Base-by-base conservation (phyloP, 2,113 vertebrate genomes). In the Halcyon malimbica region DNA sequence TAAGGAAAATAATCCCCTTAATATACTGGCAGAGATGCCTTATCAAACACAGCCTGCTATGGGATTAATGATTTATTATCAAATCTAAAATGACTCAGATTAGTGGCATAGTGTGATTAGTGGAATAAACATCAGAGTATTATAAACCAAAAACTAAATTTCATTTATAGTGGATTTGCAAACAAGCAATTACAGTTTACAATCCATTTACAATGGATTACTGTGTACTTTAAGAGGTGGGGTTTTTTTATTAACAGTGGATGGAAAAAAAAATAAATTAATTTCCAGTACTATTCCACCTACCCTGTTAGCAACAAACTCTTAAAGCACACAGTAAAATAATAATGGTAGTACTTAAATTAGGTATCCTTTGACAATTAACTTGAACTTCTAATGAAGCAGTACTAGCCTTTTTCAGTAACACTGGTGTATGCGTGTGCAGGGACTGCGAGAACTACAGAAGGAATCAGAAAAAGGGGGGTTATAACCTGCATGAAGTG, bases 171-270 rank as follows among this genome's bases (percentile, higher is more conserved):
- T 76, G 83, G 88, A 92, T 94, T 94, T 86, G 28, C 59, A 95
- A 89, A 80, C 71, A 89, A 75, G 56, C 73, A 87, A 82, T 90
- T 93, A 93, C 37, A 83, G 80, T 60, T 86, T 73, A 37, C 54
- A 90, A 88, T 87, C 77, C 42, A 59, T 93, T 95, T 92, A 87
- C 65, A 84, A 75, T 37, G 89, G 83, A 93, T 93, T 89, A 90
- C 25, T 54, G 2, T 12, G 31, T n/a, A 37, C 37, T 83, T 92
- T 35, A 74, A 63, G 51, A 71, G 24, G 42, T 35, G 42, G 5
- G 24, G 5, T 19, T 14, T 67, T 78, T 87, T 59, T 83, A 87
- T 71, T 67, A 94, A 67, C 16, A 42, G 35, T 31, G 42, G n/a
- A 67, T 31, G 8, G 33, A 8, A 1, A 10, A 46, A n/a, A 51